Evolutionary conservation across 2,797 vertebrate genomes (phyloP).

Genomic region (Taenioides sp.): DNA sequence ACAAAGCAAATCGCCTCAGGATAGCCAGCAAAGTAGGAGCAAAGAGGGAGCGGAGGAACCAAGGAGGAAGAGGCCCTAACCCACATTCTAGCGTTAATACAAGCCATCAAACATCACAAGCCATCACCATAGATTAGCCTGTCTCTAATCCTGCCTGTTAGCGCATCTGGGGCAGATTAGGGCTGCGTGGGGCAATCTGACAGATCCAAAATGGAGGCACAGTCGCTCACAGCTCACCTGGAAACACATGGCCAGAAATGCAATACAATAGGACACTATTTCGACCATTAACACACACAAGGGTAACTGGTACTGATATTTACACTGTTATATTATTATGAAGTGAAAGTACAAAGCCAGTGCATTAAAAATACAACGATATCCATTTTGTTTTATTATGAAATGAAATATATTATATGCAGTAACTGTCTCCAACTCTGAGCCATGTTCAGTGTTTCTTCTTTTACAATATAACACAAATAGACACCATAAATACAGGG

Average conservation of each 20-base stretch:
- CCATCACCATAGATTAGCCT: conserved; percentile 71
- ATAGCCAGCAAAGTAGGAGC: conserved; percentile 46
- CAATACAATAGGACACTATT: conserved; percentile 65
- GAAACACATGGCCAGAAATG: conserved; percentile 72
- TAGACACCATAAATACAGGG: no score
- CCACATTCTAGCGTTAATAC: conserved; percentile 63
- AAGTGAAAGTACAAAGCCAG: no score
- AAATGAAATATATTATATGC: no score
- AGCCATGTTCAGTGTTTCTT: no score
- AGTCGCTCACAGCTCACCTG: conserved; percentile 74
- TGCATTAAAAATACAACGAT: background rate
- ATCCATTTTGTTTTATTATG: background rate
- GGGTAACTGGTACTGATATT: background rate
- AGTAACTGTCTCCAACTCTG: no score
- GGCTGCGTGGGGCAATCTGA: conserved; percentile 57
- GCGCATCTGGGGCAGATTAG: conserved; percentile 76
- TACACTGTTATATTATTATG: no score
- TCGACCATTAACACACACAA: conserved; percentile 39
- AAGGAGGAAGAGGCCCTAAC: conserved; percentile 45
- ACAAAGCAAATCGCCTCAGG: conserved; percentile 49
- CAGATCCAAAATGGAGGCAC: conserved; percentile 70
- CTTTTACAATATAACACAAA: no score
- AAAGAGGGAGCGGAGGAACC: conserved; percentile 28
- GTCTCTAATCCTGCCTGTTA: conserved; percentile 76
- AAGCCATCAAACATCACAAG: conserved; percentile 71